Conservation (phyloP, 2,797 vertebrate genomes). For the Hippopotamyrus pictus region DNA sequence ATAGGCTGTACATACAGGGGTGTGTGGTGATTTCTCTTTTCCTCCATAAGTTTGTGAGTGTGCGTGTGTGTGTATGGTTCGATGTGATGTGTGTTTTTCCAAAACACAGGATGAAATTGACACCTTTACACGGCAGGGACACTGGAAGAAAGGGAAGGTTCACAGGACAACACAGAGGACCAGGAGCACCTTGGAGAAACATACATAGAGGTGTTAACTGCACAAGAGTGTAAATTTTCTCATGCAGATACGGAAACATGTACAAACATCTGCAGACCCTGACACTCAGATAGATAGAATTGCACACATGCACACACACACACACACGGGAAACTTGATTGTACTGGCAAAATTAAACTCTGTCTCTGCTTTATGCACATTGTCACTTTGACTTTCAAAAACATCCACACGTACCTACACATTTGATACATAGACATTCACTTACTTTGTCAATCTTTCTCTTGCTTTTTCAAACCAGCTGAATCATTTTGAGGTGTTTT, state of each 20-base stretch:
- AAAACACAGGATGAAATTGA: constrained; percentile 3
- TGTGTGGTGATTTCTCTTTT: background rate
- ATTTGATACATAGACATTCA: background rate
- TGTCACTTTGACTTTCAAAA: background rate
- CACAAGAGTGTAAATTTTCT: background rate
- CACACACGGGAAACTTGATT: background rate
- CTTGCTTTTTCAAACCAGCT: constrained; percentile 6
- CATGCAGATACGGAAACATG: background rate
- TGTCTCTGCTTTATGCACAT: background rate
- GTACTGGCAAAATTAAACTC: background rate
- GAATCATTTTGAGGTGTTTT: constrained; percentile 57
- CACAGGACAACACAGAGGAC: background rate
- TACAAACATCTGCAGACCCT: background rate
- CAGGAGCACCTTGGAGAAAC: background rate
- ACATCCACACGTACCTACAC: background rate
- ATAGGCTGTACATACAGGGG: background rate
- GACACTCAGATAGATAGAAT: background rate
- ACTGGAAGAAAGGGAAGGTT: background rate
- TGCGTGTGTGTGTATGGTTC: background rate
- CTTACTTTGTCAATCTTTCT: constrained; percentile 8
- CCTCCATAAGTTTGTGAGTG: background rate
- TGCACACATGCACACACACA: background rate
- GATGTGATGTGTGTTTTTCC: background rate
- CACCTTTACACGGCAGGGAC: constrained; percentile 20
- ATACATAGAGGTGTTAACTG: background rate